phyloP scores from a whole-genome alignment of 2,888 invertebrate genomes.

The Acronicta psi region DNA sequence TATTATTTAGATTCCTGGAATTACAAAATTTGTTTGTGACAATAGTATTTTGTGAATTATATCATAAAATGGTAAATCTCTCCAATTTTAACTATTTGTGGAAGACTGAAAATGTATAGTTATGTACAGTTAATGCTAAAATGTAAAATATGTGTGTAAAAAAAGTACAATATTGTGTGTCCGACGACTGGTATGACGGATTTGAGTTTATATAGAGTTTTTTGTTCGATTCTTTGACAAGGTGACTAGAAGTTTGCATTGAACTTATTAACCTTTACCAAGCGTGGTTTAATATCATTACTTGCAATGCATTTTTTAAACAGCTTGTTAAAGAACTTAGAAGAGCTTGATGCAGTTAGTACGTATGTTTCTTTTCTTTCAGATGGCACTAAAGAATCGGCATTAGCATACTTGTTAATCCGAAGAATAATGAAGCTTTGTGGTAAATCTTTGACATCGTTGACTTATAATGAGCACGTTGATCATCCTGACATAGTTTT shows the following conservation, averaged over 20 bases:
- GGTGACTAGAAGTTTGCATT: slow-evolving; percentile 51
- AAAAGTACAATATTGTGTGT: slow-evolving; percentile 79
- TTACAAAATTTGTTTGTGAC: slow-evolving; percentile 65
- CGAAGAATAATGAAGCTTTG: slow-evolving; percentile 46
- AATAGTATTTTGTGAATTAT: slow-evolving; percentile 64
- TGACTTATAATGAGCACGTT: slow-evolving; percentile 84
- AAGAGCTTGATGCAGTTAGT: slow-evolving; percentile 36
- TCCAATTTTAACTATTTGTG: slow-evolving; percentile 66
- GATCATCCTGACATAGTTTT: slow-evolving; percentile 79
- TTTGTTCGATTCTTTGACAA: slow-evolving; percentile 48
- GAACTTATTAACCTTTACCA: slow-evolving; percentile 16
- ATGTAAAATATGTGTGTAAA: slow-evolving; percentile 78
- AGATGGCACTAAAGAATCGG: slow-evolving; percentile 71
- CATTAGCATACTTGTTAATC: slow-evolving; percentile 51
- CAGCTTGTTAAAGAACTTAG: slow-evolving; percentile 50
- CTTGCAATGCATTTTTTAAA: slow-evolving; percentile 46
- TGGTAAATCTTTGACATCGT: slow-evolving; percentile 63
- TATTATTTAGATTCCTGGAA: slow-evolving; percentile 25
- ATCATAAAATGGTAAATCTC: slow-evolving; percentile 46
- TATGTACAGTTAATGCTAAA: slow-evolving; percentile 75
- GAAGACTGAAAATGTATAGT: slow-evolving; percentile 82
- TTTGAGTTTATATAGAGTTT: slow-evolving; percentile 56
- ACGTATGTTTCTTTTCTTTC: slow-evolving; percentile 68
- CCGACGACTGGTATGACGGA: slow-evolving; percentile 64
- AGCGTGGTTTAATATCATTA: slow-evolving; percentile 5